Evolutionary conservation across 1,140 invertebrate species (phyloP), one percentile per base, ranked within the genome.

Genomic region (Cydia pomonella): DNA sequence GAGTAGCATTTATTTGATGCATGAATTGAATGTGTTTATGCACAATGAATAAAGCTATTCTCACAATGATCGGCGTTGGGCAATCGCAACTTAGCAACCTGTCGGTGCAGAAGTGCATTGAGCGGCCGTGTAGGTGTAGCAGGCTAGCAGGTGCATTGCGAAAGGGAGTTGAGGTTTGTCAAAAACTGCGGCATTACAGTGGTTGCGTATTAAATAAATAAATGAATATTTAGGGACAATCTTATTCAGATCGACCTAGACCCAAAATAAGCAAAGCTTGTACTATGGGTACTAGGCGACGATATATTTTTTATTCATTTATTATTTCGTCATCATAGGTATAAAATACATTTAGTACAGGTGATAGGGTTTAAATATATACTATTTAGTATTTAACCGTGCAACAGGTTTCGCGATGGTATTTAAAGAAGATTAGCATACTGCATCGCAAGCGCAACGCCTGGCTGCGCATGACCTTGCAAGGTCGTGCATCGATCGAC

Each of bases 361-460:
- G n/a, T n/a, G n/a, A n/a, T n/a, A n/a, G n/a, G n/a, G n/a, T n/a
- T 59, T 10, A 21, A 59, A 59, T 21, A 21, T 18, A 23, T 18
- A 23, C 53, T 69, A 16, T 69, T 38, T 66, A n/a, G 2, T 18
- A 66, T 33, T 66, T 16, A 29, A 6, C 53, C n/a, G 53, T 59
- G 53, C 27, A 69, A 33, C 16, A 69, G 27, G 27, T 38, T 33
- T 41, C 64, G 64, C 63, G 63, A n/a, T 66, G 63, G 23, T 66
- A 66, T 63, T 23, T 66, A 29, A 66, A 33, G 27, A 69, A 69
- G 64, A 33, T 69, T 69, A 69, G n/a, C 64, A 69, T 69, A 69
- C n/a, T 69, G 64, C 64, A 69, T n/a, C 29, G 64, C n/a, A 69
- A 18, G 64, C 29, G 64, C 18, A 33, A 33, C 29, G 64, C 27